Base-by-base conservation (phyloP, 1,140 invertebrate genomes). In the Pseudomyrmex flavicornis region DNA sequence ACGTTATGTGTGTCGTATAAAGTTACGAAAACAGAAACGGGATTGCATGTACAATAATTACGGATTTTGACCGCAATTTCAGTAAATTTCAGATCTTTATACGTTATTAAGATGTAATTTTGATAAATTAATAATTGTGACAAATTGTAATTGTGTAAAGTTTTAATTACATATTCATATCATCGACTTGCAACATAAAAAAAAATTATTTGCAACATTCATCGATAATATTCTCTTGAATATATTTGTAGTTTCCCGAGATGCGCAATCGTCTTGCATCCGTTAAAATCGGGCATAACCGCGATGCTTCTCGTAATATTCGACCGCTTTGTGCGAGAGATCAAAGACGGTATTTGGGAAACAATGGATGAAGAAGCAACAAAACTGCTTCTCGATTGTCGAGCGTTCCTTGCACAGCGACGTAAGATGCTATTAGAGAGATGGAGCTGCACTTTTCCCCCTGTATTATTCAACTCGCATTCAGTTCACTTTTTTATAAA, bases 321-420 rank as follows among this genome's bases (percentile, higher is more conserved):
- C 48, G 13, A 22, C 46, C 7, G 46, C 46, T 65, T 76, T 76
- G 22, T 76, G 20, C 22, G 58, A 26, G 44, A 62, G 20, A 74
- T 26, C 20, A 75, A n/a, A 75, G 44, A 59, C 15, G 17, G 20
- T 61, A 61, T 46, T 13, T 17, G 17, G 15, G 48, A 76, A 76
- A 65, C n/a, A 76, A 76, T 76, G 52, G 62, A 54, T 20, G 72
- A 26, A 63, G 59, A 8, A 75, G 22, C 46, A 9, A 63, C 59
- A 9, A 63, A 63, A 52, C 4, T 50, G 22, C 46, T 22, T 63
- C n/a, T 62, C 46, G 20, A 62, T 74, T 61, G 59, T 5, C 15
- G n/a, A 20, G 46, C 44, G 10, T 74, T 74, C 72, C 35, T 62
- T n/a, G 20, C 44, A 74, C 62, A 48, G 44, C 44, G 20, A 62